phyloP scores from a whole-genome alignment of 2,888 invertebrate species.

The Drosophila ochracea region DNA sequence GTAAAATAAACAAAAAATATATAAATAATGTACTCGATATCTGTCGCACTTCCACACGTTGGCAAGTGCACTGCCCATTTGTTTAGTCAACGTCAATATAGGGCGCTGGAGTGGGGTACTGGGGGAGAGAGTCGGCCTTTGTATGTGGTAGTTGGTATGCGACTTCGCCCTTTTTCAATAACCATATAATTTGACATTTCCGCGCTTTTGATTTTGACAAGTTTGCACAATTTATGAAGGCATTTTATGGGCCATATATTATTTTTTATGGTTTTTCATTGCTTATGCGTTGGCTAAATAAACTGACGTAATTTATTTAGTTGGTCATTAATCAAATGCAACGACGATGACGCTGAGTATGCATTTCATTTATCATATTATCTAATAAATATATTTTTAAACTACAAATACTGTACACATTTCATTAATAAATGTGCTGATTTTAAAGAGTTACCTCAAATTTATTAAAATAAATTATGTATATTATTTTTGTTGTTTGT shows the following conservation, averaged over 20 bases:
- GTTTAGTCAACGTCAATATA: slow-evolving; percentile 28
- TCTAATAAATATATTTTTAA: slow-evolving; percentile 18
- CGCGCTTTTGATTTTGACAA: slow-evolving; percentile 69
- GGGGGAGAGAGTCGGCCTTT: neutral
- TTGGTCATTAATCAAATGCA: slow-evolving; percentile 67
- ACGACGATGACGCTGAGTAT: slow-evolving; percentile 32
- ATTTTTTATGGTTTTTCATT: slow-evolving; percentile 45
- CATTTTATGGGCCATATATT: slow-evolving; percentile 56
- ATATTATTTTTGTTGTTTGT: neutral
- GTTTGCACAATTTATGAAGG: slow-evolving; percentile 63
- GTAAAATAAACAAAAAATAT: slow-evolving; percentile 55
- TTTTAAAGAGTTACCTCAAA: slow-evolving; percentile 12
- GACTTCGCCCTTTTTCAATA: slow-evolving; percentile 8
- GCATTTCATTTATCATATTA: slow-evolving; percentile 18
- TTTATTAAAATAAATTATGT: neutral
- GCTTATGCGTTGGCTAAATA: slow-evolving; percentile 52
- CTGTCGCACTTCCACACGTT: slow-evolving; percentile 20
- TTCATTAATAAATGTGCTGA: slow-evolving; percentile 2
- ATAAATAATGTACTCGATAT: slow-evolving; percentile 36
- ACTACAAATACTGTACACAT: neutral
- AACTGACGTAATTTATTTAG: slow-evolving; percentile 68
- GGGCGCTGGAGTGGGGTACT: neutral
- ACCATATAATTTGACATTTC: slow-evolving; percentile 61
- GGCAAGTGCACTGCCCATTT: slow-evolving; percentile 46
- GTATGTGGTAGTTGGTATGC: slow-evolving; percentile 10